A percentile compares a stretch with the other conserved stretches of the same genome.
Conservation (phyloP, 2,888 invertebrate genomes). For the Bimastos eiseni region DNA sequence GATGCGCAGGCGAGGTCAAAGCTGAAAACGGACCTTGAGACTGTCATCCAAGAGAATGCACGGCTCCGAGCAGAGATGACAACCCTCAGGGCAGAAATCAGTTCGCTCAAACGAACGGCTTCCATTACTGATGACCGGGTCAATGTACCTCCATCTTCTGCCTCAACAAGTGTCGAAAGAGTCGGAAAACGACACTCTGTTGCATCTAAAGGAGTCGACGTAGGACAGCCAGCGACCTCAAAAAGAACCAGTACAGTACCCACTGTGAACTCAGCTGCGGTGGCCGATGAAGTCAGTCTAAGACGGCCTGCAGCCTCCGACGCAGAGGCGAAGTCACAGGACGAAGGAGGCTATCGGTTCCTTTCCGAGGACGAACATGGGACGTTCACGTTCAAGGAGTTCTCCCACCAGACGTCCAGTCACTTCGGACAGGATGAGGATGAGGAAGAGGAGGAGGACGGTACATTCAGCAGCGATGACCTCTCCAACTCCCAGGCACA, state of each 20-base stretch:
- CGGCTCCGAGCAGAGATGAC: not conserved
- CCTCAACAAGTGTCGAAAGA: not conserved
- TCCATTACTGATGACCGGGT: not conserved
- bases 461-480: not conserved
- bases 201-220: not conserved
- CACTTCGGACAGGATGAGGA: not conserved
- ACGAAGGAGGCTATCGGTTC: not conserved
- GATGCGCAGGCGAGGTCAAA: not conserved
- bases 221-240: not conserved
- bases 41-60: not conserved
- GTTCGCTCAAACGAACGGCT: not conserved
- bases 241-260: not conserved
- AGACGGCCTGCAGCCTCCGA: not conserved
- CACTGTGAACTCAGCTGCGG: not conserved
- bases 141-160: not conserved
- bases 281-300: not conserved
- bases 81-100: not conserved
- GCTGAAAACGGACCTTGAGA: not conserved
- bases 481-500: not conserved
- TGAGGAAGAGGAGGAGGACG: not conserved
- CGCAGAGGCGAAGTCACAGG: not conserved
- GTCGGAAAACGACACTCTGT: not conserved
- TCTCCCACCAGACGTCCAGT: not conserved
- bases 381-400: conserved; percentile 9
- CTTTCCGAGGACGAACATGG: conserved; percentile 9